Percentiles rank a stretch among this genome's conserved stretches.
phyloP scores from a whole-genome alignment of 2,113 vertebrate genomes.

The Elachura formosa region DNA sequence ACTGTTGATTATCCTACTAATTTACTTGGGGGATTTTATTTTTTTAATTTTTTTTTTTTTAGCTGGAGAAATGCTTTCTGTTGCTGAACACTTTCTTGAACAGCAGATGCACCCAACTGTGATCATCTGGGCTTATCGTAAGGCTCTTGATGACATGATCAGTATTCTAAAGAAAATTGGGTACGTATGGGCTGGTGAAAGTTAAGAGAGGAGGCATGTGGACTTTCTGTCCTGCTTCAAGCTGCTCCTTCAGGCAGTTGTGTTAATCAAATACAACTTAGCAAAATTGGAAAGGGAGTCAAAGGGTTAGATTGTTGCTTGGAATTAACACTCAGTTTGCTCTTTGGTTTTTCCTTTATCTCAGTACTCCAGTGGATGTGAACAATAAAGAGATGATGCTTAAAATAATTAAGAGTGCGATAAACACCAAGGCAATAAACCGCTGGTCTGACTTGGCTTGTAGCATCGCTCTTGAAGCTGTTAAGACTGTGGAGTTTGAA shows the following conservation, averaged over 20 bases:
- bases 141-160: slow-evolving; percentile 91
- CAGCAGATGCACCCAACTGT: slow-evolving; percentile 97
- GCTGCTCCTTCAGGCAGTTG: not conserved
- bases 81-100: slow-evolving; percentile 93
- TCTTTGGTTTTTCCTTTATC: not conserved
- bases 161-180: slow-evolving; percentile 82
- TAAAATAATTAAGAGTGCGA: slow-evolving; percentile 89
- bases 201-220: fast-evolving
- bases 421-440: slow-evolving; percentile 84
- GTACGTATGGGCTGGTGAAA: not conserved
- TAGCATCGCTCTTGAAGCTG: slow-evolving; percentile 84
- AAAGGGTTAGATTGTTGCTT: too few relatives aligned
- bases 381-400: slow-evolving; percentile 88
- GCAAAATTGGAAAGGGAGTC: not conserved
- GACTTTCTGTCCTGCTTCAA: not conserved
- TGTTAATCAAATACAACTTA: too few relatives aligned
- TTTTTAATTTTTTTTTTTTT: not conserved
- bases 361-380: slow-evolving; percentile 84
- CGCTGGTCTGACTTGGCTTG: slow-evolving; percentile 85
- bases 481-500: slow-evolving; percentile 88
- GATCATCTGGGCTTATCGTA: slow-evolving; percentile 88
- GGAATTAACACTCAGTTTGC: not conserved
- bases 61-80: slow-evolving; percentile 97
- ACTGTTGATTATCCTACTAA: not conserved
- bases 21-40: not conserved